Conservation (phyloP, 1,140 invertebrate genomes). For the Monomorium pharaonis region DNA sequence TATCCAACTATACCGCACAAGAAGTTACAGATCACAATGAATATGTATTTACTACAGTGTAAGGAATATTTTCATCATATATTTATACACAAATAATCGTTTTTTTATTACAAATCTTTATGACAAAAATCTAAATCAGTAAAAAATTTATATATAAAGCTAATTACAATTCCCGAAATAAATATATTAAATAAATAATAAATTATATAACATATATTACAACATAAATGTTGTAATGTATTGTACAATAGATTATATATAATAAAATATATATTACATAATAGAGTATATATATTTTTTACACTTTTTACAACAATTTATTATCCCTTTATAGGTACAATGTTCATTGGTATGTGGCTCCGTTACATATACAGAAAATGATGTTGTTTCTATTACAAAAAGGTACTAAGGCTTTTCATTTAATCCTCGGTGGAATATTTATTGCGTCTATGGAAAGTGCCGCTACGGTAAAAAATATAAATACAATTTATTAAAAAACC, state of each 20-base stretch:
- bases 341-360: constrained; percentile 16
- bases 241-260: no score
- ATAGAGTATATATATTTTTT: no score
- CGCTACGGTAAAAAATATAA: background rate
- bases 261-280: no score
- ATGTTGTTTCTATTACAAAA: constrained; percentile 26
- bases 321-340: constrained; percentile 30
- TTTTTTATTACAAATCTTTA: background rate
- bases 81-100: background rate
- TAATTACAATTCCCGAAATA: background rate
- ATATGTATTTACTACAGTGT: constrained; percentile 25
- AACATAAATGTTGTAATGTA: no score
- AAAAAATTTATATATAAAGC: background rate
- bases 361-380: constrained; percentile 25
- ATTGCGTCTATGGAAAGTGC: constrained; percentile 8
- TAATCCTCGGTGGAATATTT: constrained; percentile 23
- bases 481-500: background rate
- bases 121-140: background rate
- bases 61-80: background rate
- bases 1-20: constrained; percentile 7
- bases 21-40: constrained; percentile 29
- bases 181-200: background rate
- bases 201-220: background rate
- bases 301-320: background rate
- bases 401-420: background rate